Conservation (phyloP, 2,888 invertebrate species). For the Napeogenes sylphis region DNA sequence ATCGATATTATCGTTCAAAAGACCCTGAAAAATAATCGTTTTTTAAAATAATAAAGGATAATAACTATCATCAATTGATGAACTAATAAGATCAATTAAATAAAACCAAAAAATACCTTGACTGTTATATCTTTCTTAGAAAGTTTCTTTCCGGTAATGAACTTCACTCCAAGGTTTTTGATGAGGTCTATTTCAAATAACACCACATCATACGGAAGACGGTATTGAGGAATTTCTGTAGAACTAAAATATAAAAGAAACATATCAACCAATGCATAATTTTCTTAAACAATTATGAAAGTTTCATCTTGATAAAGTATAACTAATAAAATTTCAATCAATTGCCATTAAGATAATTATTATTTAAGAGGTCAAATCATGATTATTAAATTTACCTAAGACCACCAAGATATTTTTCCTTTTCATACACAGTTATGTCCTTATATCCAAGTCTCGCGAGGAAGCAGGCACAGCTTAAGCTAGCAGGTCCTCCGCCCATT, state of each 20-base stretch:
- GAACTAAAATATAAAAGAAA: conserved; percentile 78
- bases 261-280: not conserved
- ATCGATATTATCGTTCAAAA: conserved; percentile 82
- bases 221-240: conserved; percentile 97
- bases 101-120: conserved; percentile 58
- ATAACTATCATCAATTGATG: not conserved
- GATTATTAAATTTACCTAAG: conserved; percentile 80
- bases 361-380: too few species aligned
- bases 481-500: conserved; percentile 97
- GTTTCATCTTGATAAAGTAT: too few species aligned
- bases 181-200: conserved; percentile 95
- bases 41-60: not conserved
- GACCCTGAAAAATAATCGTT: conserved; percentile 58
- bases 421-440: conserved; percentile 95
- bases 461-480: conserved; percentile 97
- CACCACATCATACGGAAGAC: conserved; percentile 94
- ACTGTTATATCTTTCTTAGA: conserved; percentile 85
- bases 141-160: conserved; percentile 85
- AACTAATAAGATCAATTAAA: too few species aligned
- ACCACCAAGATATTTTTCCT: conserved; percentile 90
- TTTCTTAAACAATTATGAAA: too few species aligned
- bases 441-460: conserved; percentile 95
- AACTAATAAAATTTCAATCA: too few species aligned
- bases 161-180: conserved; percentile 94
- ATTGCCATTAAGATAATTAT: too few species aligned